These are phyloP conservation scores for Melanchra persicariae DNA, from an alignment of 2,888 invertebrate species.

Conservation along the genomic window DNA sequence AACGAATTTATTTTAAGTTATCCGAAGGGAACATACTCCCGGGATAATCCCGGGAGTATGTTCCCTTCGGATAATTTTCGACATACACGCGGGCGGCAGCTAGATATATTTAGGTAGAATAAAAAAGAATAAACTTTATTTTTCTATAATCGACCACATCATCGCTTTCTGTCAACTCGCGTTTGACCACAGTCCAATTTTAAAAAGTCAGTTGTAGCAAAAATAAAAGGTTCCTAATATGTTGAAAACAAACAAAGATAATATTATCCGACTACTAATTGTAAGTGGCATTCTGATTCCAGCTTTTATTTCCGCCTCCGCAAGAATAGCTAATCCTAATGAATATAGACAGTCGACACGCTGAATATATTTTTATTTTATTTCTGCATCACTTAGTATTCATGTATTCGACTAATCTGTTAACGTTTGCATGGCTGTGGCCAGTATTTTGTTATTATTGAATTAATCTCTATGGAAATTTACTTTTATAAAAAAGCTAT, in stretches of 20 bases:
- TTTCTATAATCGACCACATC: too few species aligned
- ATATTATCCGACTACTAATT: conserved; percentile 2
- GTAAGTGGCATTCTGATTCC: neutral
- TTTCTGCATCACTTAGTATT: conserved; percentile 29
- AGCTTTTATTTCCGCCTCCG: conserved; percentile 5
- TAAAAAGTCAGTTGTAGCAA: too few species aligned
- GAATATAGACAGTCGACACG: conserved; percentile 5
- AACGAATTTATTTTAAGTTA: too few species aligned
- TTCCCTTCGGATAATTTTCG: too few species aligned
- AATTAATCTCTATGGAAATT: conserved; percentile 29
- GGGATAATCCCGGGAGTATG: too few species aligned
- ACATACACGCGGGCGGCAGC: too few species aligned
- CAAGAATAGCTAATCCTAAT: conserved; percentile 22
- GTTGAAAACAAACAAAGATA: neutral
- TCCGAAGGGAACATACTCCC: too few species aligned
- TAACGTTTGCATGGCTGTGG: neutral
- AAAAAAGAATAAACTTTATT: too few species aligned
- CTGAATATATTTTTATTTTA: neutral
- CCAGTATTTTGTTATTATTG: conserved; percentile 20
- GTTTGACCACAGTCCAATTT: too few species aligned
- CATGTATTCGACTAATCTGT: conserved; percentile 46
- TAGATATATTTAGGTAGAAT: too few species aligned
- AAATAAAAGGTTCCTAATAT: neutral
- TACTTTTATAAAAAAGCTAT: neutral
- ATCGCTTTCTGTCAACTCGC: too few species aligned